Conservation (phyloP, 2,113 vertebrate species). For the rat (Rattus norvegicus) region DNA sequence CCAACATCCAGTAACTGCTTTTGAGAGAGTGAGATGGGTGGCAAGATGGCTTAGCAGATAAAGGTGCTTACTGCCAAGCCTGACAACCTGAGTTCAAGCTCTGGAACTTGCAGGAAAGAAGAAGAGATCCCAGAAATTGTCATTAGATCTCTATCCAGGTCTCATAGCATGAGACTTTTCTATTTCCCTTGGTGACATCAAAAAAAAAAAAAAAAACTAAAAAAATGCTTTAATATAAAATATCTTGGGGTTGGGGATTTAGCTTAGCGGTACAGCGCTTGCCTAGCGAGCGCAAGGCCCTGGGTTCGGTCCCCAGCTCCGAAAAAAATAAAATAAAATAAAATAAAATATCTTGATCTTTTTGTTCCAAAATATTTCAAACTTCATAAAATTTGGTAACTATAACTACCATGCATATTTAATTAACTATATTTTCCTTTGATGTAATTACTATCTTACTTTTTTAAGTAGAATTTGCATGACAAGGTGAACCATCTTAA, state of each 20-base stretch:
- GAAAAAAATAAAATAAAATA: background rate
- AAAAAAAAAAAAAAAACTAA: background rate
- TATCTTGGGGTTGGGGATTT: no score
- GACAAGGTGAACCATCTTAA: constrained; percentile 38
- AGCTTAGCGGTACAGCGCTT: no score
- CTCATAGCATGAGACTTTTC: constrained; percentile 1
- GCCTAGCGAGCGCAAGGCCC: no score
- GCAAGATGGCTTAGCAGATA: background rate
- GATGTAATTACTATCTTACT: constrained; percentile 23
- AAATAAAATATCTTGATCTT: background rate
- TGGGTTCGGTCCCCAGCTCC: no score
- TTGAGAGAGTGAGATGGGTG: background rate
- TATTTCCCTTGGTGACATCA: background rate
- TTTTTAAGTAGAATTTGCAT: constrained; percentile 42
- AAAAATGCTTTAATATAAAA: background rate
- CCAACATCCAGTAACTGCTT: constrained; percentile 62
- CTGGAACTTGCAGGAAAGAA: background rate
- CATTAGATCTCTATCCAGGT: no score
- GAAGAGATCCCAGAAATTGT: background rate
- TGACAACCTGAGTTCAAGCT: background rate
- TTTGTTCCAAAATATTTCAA: constrained; percentile 43
- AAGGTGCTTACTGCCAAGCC: background rate
- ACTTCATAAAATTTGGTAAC: constrained; percentile 15
- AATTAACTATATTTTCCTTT: constrained; percentile 1
- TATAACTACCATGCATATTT: background rate